Evolutionary conservation across 1,140 invertebrate genomes (phyloP), one percentile per base, ranked within the genome.

Genomic region (Arctopsyche grandis): DNA sequence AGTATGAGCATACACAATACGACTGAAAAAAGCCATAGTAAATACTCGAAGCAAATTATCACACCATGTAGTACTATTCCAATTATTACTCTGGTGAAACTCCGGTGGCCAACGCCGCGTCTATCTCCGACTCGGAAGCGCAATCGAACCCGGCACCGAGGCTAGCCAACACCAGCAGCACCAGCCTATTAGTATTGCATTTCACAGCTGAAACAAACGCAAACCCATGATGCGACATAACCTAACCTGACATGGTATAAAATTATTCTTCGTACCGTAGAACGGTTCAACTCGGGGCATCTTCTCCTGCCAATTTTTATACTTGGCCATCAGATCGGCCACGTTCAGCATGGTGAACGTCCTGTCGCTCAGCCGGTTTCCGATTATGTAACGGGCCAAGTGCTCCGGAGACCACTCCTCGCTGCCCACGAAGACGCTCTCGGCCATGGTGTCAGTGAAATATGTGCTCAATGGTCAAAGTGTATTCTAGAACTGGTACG

Each of bases 1-100:
- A 0, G 98, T 98, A 90, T 99, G 99, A 48, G 98, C 98, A 88
- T 98, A 99, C 83, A 99, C 97, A 79, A 99, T 98, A 80, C 93
- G 92, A 7, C 91, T 91, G 82, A 14, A 79, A 74, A 75, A 24
- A 75, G 12, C 52, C 44, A 46, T 22, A 38, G 5, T 71, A 44
- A 44, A 52, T 19, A 46, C 22, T 63, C 1, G 7, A 21, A 21
- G 0, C 1, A 52, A 70, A 70, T 5, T 10, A 69, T 69, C 52
- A 16, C 46, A 73, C n/a, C 12, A n/a, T n/a, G n/a, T n/a, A n/a
- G n/a, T n/a, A n/a, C n/a, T 77, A 19, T 38, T 5, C 10, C 7
- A 19, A 16, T 48, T 69, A 16, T 76, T 60, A 89, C 82, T 91
- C 87, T 0, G 96, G 90, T 29, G 90, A 85, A 0, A 98, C 94